Evolutionary conservation across 1,140 invertebrate species (phyloP).

Genomic region (Drosophila pruinosa): DNA sequence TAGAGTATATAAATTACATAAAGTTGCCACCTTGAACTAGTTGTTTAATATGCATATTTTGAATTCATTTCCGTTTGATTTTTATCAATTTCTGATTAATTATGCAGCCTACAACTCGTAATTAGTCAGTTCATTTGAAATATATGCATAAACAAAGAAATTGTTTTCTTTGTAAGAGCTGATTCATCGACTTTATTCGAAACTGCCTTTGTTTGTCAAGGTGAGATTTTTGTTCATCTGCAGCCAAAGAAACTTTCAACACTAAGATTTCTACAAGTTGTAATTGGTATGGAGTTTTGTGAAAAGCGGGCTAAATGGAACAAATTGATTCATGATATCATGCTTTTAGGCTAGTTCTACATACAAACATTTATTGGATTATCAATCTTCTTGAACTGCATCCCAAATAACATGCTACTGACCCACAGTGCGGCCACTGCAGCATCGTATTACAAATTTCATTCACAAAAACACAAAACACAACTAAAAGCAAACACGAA

Average conservation of each 20-base stretch:
- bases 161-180: not conserved
- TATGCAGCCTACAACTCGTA: not conserved
- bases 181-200: not conserved
- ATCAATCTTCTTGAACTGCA: not conserved
- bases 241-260: too few relatives aligned
- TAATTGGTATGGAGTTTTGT: too few relatives aligned
- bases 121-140: not conserved
- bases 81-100: not conserved
- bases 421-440: slow-evolving; percentile 42
- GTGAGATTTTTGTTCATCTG: not conserved
- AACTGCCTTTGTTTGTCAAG: not conserved
- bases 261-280: too few relatives aligned
- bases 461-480: slow-evolving; percentile 75
- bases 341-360: too few relatives aligned
- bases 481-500: slow-evolving; percentile 50
- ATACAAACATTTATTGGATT: too few relatives aligned
- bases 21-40: not conserved
- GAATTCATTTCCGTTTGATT: not conserved
- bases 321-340: too few relatives aligned
- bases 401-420: not conserved
- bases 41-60: not conserved
- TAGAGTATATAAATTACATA: not conserved
- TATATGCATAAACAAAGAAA: not conserved
- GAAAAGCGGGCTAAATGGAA: too few relatives aligned
- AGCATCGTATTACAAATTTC: slow-evolving; percentile 75